phyloP scores from a whole-genome alignment of 2,113 vertebrate species.

The Sisor rabdophorus region DNA sequence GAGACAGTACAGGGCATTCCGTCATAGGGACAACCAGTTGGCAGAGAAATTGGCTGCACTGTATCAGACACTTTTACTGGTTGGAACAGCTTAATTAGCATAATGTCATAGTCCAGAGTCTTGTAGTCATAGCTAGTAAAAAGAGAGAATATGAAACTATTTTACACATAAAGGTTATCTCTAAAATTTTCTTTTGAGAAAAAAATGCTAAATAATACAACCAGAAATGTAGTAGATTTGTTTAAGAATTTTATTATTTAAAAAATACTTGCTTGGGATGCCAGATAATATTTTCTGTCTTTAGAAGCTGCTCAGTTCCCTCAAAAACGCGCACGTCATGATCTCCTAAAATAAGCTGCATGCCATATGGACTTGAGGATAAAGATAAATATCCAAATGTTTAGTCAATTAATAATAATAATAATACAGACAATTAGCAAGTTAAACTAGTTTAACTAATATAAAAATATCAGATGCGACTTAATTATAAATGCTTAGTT shows the following conservation, averaged over 20 bases:
- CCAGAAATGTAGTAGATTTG: not conserved
- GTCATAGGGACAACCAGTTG: conserved; percentile 50
- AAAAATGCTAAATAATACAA: not conserved
- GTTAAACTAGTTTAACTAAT: not conserved
- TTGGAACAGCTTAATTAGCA: conserved; percentile 68
- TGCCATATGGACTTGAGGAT: conserved; percentile 55
- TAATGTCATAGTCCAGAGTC: conserved; percentile 67
- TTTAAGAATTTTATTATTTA: not conserved
- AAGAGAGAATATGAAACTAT: not conserved
- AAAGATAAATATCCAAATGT: not conserved
- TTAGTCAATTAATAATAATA: not conserved
- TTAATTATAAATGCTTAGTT: no score
- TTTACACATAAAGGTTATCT: not conserved
- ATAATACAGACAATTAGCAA: not conserved
- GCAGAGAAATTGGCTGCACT: conserved; percentile 56
- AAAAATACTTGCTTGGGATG: conserved; percentile 55
- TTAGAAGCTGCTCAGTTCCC: conserved; percentile 66
- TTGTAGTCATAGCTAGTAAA: conserved; percentile 63
- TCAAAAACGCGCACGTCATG: conserved; percentile 60
- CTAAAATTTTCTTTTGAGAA: not conserved
- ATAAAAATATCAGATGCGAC: not conserved
- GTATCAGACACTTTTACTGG: conserved; percentile 53
- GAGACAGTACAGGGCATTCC: conserved; percentile 59
- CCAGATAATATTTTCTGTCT: conserved; percentile 64
- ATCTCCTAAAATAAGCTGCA: conserved; percentile 68